Percentiles rank a stretch among this genome's conserved stretches.
These are phyloP conservation scores for Oreotrochilus melanogaster DNA, from an alignment of 2,113 vertebrate genomes.

Conservation along the genomic window DNA sequence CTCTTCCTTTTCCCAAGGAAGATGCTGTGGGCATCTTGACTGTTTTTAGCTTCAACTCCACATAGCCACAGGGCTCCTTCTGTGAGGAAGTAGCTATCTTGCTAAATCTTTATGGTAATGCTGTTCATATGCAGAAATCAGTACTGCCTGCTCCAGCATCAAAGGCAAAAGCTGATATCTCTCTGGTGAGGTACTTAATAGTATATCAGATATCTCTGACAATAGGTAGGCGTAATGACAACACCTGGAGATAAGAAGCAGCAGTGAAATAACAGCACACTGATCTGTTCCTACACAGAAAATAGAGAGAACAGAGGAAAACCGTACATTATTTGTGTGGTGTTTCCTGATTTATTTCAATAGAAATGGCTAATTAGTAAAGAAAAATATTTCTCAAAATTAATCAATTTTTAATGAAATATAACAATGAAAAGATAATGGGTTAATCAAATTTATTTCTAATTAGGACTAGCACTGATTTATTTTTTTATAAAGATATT, in stretches of 20 bases:
- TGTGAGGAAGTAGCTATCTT: background rate
- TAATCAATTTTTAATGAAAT: background rate
- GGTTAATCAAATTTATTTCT: background rate
- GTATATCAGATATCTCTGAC: background rate
- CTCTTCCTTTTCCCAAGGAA: background rate
- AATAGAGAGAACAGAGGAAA: background rate
- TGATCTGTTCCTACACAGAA: slow-evolving; percentile 7
- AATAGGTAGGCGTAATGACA: background rate
- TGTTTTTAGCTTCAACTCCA: background rate
- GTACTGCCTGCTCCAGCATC: background rate
- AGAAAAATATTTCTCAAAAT: background rate
- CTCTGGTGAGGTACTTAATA: background rate
- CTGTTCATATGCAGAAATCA: background rate
- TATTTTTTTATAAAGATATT: background rate
- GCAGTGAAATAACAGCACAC: background rate
- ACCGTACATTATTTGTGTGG: background rate
- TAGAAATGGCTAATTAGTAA: background rate
- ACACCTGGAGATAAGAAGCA: background rate
- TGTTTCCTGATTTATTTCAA: background rate
- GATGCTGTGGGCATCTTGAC: background rate
- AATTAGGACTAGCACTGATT: background rate
- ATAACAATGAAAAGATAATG: background rate
- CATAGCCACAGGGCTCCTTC: background rate
- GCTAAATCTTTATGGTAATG: background rate
- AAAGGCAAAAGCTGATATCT: background rate